Evolutionary conservation across 2,888 invertebrate species (phyloP).

Genomic region (Coenonympha glycerion): DNA sequence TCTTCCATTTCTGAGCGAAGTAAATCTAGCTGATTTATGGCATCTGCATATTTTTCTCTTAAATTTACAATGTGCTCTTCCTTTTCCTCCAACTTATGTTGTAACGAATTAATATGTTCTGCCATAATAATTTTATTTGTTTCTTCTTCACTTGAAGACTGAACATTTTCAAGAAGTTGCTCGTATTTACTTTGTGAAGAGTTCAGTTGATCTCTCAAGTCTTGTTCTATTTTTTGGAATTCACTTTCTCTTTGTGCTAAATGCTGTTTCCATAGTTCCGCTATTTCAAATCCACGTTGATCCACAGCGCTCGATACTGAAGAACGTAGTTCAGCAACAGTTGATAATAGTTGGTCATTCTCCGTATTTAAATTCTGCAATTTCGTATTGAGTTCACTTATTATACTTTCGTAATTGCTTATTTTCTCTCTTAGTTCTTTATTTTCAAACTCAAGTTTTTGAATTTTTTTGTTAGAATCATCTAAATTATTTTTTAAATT

Average conservation of each 20-base stretch:
- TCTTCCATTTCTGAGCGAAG: conserved; percentile 67
- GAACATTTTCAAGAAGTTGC: conserved; percentile 61
- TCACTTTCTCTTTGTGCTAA: conserved; percentile 78
- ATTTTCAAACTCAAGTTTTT: conserved; percentile 44
- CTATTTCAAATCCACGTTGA: conserved; percentile 80
- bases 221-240: conserved; percentile 71
- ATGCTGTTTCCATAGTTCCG: conserved; percentile 82
- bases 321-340: conserved; percentile 63
- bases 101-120: conserved; percentile 60
- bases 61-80: conserved; percentile 58
- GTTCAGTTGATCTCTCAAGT: conserved; percentile 69
- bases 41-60: conserved; percentile 62
- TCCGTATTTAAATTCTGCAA: conserved; percentile 56
- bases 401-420: conserved; percentile 39
- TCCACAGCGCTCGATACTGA: conserved; percentile 75
- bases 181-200: conserved; percentile 69
- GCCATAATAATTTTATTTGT: conserved; percentile 58
- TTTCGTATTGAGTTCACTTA: conserved; percentile 50
- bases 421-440: conserved; percentile 35
- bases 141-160: conserved; percentile 66
- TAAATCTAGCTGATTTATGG: conserved; percentile 57
- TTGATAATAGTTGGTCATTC: conserved; percentile 64
- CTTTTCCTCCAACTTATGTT: conserved; percentile 64
- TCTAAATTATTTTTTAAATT: conserved; percentile 46
- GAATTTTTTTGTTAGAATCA: conserved; percentile 57